Conservation (phyloP, 2,797 vertebrate genomes). For the Schizothorax lantsangensis region DNA sequence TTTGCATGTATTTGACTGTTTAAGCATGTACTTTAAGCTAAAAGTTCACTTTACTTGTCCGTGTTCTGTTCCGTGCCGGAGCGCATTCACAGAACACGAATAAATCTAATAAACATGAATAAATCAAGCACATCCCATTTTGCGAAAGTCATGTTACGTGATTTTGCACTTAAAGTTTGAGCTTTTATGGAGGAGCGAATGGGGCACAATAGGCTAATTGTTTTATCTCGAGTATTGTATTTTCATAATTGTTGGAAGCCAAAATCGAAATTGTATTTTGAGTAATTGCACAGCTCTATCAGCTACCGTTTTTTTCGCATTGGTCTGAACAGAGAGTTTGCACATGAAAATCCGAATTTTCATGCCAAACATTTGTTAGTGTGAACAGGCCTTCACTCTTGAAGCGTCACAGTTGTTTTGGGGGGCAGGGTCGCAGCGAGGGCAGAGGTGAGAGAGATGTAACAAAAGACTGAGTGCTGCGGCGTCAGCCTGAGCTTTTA, state of each 20-base stretch:
- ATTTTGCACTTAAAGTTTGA: neutral
- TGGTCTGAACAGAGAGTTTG: neutral
- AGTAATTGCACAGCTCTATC: neutral
- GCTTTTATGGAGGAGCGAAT: neutral
- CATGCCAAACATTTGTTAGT: neutral
- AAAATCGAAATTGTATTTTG: neutral
- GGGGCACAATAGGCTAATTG: neutral
- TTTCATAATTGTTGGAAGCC: neutral
- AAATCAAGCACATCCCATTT: too few relatives aligned
- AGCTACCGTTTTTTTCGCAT: neutral
- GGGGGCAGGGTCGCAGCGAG: constrained; percentile 21
- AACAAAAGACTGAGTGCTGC: constrained; percentile 21
- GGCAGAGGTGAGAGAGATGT: constrained; percentile 12
- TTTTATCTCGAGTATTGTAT: neutral
- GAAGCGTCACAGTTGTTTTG: constrained; percentile 8
- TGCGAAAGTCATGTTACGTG: neutral
- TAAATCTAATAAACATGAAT: too few relatives aligned
- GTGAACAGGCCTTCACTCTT: neutral
- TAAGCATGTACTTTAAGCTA: too few relatives aligned
- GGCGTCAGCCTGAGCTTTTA: neutral
- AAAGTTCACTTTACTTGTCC: too few relatives aligned
- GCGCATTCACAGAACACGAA: neutral
- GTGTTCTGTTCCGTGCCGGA: too few relatives aligned
- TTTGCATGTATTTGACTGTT: too few relatives aligned
- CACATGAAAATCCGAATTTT: neutral